Evolutionary conservation across 2,797 vertebrate species (phyloP), one percentile per base, ranked within the genome.

Genomic region (Aplochiton taeniatus): DNA sequence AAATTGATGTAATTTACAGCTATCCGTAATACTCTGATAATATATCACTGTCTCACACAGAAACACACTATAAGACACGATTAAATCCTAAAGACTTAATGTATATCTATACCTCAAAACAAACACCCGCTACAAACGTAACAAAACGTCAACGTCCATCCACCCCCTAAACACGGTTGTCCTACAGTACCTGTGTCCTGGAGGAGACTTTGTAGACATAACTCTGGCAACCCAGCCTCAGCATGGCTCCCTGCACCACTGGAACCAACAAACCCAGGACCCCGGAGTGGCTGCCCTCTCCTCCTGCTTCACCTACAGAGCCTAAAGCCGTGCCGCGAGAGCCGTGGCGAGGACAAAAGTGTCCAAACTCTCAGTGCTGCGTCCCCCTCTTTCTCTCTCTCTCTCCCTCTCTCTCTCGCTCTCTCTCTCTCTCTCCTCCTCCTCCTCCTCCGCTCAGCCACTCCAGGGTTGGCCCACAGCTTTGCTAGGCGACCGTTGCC

Each of bases 211-310:
- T 86, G 86, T 83, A 91, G 84, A 89, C 72, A 67, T 88, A 88
- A 55, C 86, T 90, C 63, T 81, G 83, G 66, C 83, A 90, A 18
- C 91, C 91, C 79, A 92, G 77, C 83, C 83, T 89, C 58, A 91
- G 85, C 92, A 91, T 93, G 77, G 73, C 77, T 79, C 64, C 75
- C 53, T 52, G 47, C 62, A 31, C 20, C 4, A 14, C 6, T 41
- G 20, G 9, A 12, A 59, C 63, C 61, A n/a, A 53, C 71, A 61
- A 72, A 13, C 57, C 57, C 49, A 31, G 48, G 54, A 56, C 67
- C 54, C 14, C 17, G 5, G 69, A 48, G 7, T 18, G 11, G 7
- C 20, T 18, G 52, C 12, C 10, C 11, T 31, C 6, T 14, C n/a
- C 10, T 4, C 11, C 14, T 58, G 31, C 44, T 43, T 45, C 4